Base-by-base conservation (phyloP, 2,888 invertebrate species). In the Apamea monoglypha region DNA sequence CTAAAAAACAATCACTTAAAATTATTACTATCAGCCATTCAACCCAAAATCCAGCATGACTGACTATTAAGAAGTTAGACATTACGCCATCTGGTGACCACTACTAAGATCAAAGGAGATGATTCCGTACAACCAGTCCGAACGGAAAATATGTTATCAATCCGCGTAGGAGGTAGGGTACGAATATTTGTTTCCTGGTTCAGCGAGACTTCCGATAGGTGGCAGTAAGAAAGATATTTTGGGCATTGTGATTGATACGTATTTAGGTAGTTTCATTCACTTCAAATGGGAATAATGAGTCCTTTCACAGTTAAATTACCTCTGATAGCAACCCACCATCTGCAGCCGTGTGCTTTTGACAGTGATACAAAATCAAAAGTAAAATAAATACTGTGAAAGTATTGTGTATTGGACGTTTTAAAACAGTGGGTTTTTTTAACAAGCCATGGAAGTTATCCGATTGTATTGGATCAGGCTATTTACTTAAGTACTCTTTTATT, bases 11-110 rank as follows among this genome's bases (percentile, higher is more conserved):
- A 86, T 85, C 85, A 89, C 91, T 86, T 88, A 89, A 88, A 92
- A 91, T 91, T 91, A 91, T 90, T 91, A 92, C 93, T 94, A 95
- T 94, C 95, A 95, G 95, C 91, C 94, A 95, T 95, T 95, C 95
- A 95, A 94, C 94, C 90, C 94, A 92, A 89, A 92, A 92, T 88
- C 91, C 85, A 91, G 87, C 90, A 90, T 90, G 88, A 90, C 89
- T 90, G 86, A 89, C 83, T 81, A 73, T 53, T 73, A 71, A 61
- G 72, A 80, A 81, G 74, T 86, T 86, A 61, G 68, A 78, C 61
- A 74, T 56, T 69, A 81, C 93, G 95, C 94, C 95, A 94, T 94
- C 95, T 96, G 83, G 83, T 86, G 87, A 70, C 72, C 21, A 79
- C 59, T 79, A 56, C 36, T 56, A 50, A 68, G n/a, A 88, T 81